A percentile compares a stretch with the other conserved stretches of the same genome.
Evolutionary conservation across 1,140 invertebrate genomes (phyloP).

Genomic region (Hermetia illucens): DNA sequence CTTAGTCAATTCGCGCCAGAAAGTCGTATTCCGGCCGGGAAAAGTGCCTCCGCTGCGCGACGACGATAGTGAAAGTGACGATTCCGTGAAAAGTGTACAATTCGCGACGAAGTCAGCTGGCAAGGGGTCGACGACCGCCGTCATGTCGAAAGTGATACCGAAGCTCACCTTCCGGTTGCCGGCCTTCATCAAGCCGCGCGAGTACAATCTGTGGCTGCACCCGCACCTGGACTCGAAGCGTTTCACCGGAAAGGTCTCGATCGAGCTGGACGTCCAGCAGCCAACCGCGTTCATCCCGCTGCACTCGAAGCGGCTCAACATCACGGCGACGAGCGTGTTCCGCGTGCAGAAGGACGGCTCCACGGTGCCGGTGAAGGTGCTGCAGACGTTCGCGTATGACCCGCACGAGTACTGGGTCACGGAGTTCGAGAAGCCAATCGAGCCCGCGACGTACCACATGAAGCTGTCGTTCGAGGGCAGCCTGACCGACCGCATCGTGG

Average conservation of each 20-base stretch:
- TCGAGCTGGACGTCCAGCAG: conserved; percentile 44
- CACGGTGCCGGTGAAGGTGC: conserved; percentile 10
- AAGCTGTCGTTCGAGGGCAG: conserved; percentile 52
- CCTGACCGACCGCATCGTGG: conserved; percentile 50
- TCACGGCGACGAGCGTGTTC: conserved; percentile 16
- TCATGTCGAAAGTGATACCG: conserved; percentile 13
- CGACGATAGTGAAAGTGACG: neutral
- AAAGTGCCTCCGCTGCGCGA: neutral
- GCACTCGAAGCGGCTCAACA: conserved; percentile 43
- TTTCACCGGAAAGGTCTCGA: conserved; percentile 57
- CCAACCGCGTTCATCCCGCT: conserved; percentile 48
- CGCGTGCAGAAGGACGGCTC: conserved; percentile 15
- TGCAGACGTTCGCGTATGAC: conserved; percentile 34
- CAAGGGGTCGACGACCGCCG: neutral
- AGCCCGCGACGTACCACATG: conserved; percentile 44
- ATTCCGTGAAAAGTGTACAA: conserved; percentile 1
- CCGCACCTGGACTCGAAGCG: conserved; percentile 54
- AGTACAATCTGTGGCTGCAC: conserved; percentile 60
- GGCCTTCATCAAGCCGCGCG: conserved; percentile 44
- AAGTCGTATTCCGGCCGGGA: neutral
- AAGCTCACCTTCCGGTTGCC: conserved; percentile 46
- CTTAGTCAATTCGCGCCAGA: too few species aligned
- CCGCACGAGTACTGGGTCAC: conserved; percentile 55
- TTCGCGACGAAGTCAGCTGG: conserved; percentile 7
- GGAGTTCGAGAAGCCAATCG: conserved; percentile 33